phyloP scores from a whole-genome alignment of 2,113 vertebrate species.

The Opisthocomus hoazin region DNA sequence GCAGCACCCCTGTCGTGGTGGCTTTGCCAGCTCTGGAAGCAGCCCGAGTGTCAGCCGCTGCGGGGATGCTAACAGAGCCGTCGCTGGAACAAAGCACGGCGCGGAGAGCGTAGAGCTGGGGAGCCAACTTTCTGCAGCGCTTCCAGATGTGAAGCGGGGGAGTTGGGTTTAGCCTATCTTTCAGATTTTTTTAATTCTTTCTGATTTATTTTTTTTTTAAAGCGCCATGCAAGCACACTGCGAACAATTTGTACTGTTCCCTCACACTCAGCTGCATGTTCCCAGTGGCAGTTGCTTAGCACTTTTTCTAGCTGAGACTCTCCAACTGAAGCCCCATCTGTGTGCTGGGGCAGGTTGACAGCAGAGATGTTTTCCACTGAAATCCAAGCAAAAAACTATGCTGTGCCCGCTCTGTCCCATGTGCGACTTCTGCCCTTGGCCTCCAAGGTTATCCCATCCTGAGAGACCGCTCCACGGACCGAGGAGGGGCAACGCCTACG shows the following conservation, averaged over 20 bases:
- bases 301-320: background rate
- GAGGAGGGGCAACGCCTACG: background rate
- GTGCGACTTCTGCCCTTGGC: background rate
- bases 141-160: slow-evolving; percentile 37
- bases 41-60: background rate
- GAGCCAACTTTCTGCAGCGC: background rate
- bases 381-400: background rate
- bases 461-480: background rate
- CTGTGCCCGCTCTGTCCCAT: background rate
- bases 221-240: background rate
- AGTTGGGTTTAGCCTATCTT: background rate
- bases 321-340: background rate
- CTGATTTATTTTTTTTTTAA: background rate
- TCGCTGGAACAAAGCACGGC: background rate
- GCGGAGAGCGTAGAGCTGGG: background rate
- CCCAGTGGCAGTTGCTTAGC: background rate
- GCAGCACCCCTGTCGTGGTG: accelerated
- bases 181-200: background rate
- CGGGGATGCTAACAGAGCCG: background rate
- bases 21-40: background rate
- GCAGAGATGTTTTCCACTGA: background rate
- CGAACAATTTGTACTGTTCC: background rate
- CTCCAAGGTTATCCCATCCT: background rate
- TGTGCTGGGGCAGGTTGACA: background rate
- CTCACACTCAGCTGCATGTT: background rate